These are phyloP conservation scores for Tetranychus piercei DNA, from an alignment of 2,888 invertebrate genomes.

Conservation along the genomic window DNA sequence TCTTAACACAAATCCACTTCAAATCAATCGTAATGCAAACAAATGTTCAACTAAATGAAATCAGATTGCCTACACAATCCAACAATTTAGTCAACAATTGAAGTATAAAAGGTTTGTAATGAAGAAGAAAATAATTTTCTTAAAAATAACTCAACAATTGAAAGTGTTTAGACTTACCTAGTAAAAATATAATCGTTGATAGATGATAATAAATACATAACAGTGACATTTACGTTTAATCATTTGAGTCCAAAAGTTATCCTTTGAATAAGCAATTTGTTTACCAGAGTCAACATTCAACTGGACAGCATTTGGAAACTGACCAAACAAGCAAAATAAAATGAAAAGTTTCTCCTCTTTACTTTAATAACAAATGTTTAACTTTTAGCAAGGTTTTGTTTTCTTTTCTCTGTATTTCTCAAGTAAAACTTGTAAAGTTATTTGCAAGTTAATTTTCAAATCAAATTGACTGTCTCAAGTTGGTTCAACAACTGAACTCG, in stretches of 20 bases:
- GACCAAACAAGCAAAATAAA: neutral
- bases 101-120: too few species aligned
- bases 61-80: too few species aligned
- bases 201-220: neutral
- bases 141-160: too few species aligned
- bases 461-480: neutral
- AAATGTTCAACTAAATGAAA: too few species aligned
- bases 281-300: neutral
- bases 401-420: too few species aligned
- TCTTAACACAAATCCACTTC: too few species aligned
- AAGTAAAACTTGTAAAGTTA: too few species aligned
- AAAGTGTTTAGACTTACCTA: neutral
- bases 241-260: neutral
- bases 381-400: too few species aligned
- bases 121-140: too few species aligned
- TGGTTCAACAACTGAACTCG: neutral
- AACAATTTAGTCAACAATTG: too few species aligned
- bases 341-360: neutral
- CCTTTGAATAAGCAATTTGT: neutral
- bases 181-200: neutral
- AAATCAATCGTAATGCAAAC: too few species aligned
- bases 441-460: neutral
- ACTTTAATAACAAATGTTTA: too few species aligned
- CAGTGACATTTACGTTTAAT: slow-evolving; percentile 1
- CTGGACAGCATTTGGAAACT: neutral